Percentiles rank a stretch among this genome's conserved stretches.
Conservation (phyloP, 2,113 vertebrate species). For the Callorhinus ursinus region DNA sequence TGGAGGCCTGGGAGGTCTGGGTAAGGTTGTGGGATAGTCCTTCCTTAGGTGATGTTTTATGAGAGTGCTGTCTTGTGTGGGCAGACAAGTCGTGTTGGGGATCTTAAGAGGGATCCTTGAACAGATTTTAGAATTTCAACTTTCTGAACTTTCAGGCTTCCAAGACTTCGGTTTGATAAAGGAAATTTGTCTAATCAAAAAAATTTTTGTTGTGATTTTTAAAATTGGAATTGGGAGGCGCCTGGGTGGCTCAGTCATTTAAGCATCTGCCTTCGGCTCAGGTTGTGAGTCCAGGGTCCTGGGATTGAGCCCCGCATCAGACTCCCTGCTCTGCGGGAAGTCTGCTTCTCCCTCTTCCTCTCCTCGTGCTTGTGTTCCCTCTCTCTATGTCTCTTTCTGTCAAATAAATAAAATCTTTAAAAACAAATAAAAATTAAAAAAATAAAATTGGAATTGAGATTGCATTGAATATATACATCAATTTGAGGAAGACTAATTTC, state of each 20-base stretch:
- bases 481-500: not conserved
- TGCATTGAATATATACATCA: not conserved
- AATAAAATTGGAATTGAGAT: not conserved
- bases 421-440: too few species aligned
- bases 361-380: too few species aligned
- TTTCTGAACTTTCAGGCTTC: not conserved
- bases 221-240: not conserved
- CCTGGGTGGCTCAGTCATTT: too few species aligned
- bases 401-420: too few species aligned
- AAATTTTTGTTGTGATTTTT: not conserved
- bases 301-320: too few species aligned
- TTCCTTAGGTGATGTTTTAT: not conserved
- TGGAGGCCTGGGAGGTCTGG: not conserved
- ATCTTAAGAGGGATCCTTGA: not conserved
- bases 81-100: not conserved
- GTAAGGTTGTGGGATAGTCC: not conserved
- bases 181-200: not conserved
- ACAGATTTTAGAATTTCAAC: not conserved
- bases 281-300: too few species aligned
- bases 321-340: too few species aligned
- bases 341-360: too few species aligned
- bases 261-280: too few species aligned
- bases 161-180: not conserved
- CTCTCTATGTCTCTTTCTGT: too few species aligned
- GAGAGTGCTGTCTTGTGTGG: not conserved